phyloP scores from a whole-genome alignment of 2,113 vertebrate genomes.

The Toxotes chatareus region DNA sequence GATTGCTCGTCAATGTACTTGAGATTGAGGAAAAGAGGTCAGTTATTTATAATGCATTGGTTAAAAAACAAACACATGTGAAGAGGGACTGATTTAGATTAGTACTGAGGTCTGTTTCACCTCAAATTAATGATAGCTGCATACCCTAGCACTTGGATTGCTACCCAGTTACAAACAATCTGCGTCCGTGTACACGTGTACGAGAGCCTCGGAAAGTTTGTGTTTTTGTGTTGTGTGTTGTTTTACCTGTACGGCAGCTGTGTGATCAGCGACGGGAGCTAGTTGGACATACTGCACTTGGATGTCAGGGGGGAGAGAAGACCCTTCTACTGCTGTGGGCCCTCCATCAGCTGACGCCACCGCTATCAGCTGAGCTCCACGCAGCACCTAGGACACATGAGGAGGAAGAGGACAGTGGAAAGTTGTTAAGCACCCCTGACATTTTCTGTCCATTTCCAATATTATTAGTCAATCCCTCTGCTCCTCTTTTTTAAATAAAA shows the following conservation, averaged over 20 bases:
- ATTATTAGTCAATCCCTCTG: not conserved
- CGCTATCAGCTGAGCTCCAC: conserved; percentile 95
- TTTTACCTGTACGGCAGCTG: conserved; percentile 88
- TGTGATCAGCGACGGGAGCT: conserved; percentile 92
- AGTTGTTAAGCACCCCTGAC: not conserved
- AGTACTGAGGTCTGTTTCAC: conserved; percentile 36
- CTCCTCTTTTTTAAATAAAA: not conserved
- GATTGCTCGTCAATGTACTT: conserved; percentile 51
- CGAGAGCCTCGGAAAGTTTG: conserved; percentile 8
- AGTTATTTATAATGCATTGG: conserved; percentile 52
- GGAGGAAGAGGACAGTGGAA: not conserved
- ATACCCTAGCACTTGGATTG: conserved; percentile 26
- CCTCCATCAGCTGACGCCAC: conserved; percentile 94
- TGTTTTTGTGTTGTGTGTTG: conserved; percentile 10
- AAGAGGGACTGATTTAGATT: conserved; percentile 29
- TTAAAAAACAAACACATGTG: conserved; percentile 46
- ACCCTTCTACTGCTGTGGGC: conserved; percentile 89
- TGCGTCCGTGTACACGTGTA: conserved; percentile 26
- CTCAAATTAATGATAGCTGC: conserved; percentile 11
- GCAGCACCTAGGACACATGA: conserved; percentile 87
- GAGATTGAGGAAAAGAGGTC: conserved; percentile 25
- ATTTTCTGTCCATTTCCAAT: conserved; percentile 1
- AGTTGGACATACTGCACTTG: conserved; percentile 98
- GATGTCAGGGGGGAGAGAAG: conserved; percentile 93
- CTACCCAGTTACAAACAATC: conserved; percentile 29